phyloP scores from a whole-genome alignment of 2,113 vertebrate species.

The Casuarius casuarius region DNA sequence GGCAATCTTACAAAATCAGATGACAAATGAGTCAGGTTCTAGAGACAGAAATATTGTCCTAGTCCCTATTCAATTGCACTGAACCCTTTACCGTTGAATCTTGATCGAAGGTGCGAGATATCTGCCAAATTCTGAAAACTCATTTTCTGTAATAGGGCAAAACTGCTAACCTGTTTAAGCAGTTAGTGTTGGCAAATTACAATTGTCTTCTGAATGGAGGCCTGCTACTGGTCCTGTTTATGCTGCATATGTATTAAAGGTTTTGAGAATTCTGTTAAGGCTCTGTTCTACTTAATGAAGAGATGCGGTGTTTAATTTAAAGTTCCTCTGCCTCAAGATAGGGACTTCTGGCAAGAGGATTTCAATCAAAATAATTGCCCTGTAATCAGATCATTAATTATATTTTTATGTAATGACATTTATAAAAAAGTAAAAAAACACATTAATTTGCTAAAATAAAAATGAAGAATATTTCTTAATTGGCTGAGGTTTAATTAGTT shows the following conservation, averaged over 20 bases:
- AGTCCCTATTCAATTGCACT: not conserved
- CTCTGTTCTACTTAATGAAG: not conserved
- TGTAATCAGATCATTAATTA: conserved; percentile 60
- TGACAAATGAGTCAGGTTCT: not conserved
- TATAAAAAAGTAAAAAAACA: conserved; percentile 46
- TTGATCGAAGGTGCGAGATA: not conserved
- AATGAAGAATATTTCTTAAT: conserved; percentile 49
- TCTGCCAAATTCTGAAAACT: not conserved
- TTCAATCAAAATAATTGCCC: conserved; percentile 48
- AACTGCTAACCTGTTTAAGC: not conserved
- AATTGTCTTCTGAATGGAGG: rapidly evolving
- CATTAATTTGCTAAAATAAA: conserved; percentile 47
- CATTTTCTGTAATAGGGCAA: not conserved
- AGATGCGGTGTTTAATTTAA: not conserved
- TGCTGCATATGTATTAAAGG: not conserved
- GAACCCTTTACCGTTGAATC: not conserved
- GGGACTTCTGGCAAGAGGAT: not conserved
- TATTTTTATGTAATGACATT: conserved; percentile 30
- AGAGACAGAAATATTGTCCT: not conserved
- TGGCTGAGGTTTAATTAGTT: not conserved
- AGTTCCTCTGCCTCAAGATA: not conserved
- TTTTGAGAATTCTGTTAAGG: not conserved
- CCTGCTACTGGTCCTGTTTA: not conserved
- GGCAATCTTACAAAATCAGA: not conserved
- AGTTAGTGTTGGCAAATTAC: not conserved